These are phyloP conservation scores for Entomyzon cyanotis DNA, from an alignment of 2,113 vertebrate genomes.

Conservation along the genomic window DNA sequence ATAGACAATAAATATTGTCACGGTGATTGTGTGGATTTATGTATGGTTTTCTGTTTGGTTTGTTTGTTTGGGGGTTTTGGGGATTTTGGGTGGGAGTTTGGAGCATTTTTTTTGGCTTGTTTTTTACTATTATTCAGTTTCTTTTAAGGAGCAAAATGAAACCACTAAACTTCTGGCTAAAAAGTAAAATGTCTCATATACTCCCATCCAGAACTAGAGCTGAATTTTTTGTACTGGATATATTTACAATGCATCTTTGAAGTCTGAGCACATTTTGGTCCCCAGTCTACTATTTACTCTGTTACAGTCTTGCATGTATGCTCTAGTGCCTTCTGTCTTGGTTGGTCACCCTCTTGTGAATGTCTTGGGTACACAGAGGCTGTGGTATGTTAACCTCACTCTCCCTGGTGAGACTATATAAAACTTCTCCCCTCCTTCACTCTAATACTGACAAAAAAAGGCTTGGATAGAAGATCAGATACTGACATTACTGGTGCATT, in stretches of 20 bases:
- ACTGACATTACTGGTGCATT: neutral
- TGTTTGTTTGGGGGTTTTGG: neutral
- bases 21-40: neutral
- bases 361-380: neutral
- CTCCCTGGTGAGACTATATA: neutral
- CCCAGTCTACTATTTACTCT: neutral
- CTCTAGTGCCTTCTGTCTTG: neutral
- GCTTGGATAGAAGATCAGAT: neutral
- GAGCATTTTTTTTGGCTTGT: fast-evolving
- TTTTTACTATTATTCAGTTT: neutral
- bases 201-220: neutral
- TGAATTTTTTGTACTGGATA: neutral
- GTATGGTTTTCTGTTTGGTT: neutral
- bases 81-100: neutral
- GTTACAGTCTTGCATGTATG: fast-evolving
- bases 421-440: neutral
- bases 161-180: neutral
- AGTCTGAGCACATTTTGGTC: neutral
- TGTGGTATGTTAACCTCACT: neutral
- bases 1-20: neutral
- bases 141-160: neutral
- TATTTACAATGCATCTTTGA: neutral
- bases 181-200: neutral
- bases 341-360: neutral
- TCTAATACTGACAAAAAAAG: neutral